phyloP scores from a whole-genome alignment of 2,797 vertebrate species.

The Propithecus deckenii region DNA sequence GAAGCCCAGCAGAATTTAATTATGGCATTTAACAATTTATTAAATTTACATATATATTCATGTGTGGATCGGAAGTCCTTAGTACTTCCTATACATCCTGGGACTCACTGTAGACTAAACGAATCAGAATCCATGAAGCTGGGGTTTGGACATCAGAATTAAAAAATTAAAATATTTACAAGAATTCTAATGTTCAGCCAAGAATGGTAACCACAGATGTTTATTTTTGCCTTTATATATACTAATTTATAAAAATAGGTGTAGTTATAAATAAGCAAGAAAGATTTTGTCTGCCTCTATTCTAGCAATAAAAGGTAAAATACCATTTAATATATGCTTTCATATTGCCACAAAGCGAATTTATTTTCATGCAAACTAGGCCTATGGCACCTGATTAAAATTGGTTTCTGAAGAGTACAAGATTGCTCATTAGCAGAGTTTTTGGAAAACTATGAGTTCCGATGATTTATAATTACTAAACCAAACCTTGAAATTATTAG shows the following conservation, averaged over 20 bases:
- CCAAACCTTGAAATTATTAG: slow-evolving; percentile 39
- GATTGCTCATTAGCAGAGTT: slow-evolving; percentile 43
- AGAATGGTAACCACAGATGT: not conserved
- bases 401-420: slow-evolving; percentile 44
- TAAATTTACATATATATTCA: not conserved
- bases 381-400: slow-evolving; percentile 67
- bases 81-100: not conserved
- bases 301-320: slow-evolving; percentile 44
- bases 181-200: not conserved
- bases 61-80: not conserved
- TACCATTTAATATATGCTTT: slow-evolving; percentile 36
- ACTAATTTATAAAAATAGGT: slow-evolving; percentile 34
- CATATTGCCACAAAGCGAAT: slow-evolving; percentile 37
- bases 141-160: not conserved
- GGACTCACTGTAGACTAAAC: not conserved
- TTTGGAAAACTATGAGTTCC: slow-evolving; percentile 57
- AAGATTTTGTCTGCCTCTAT: not conserved
- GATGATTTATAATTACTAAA: slow-evolving; percentile 62
- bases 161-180: not conserved
- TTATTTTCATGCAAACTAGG: slow-evolving; percentile 42
- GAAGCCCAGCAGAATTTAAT: not conserved
- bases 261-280: not conserved
- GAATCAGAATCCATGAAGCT: not conserved
- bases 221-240: not conserved
- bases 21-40: not conserved